phyloP scores from a whole-genome alignment of 2,113 vertebrate species.

The Leucopsar rothschildi region DNA sequence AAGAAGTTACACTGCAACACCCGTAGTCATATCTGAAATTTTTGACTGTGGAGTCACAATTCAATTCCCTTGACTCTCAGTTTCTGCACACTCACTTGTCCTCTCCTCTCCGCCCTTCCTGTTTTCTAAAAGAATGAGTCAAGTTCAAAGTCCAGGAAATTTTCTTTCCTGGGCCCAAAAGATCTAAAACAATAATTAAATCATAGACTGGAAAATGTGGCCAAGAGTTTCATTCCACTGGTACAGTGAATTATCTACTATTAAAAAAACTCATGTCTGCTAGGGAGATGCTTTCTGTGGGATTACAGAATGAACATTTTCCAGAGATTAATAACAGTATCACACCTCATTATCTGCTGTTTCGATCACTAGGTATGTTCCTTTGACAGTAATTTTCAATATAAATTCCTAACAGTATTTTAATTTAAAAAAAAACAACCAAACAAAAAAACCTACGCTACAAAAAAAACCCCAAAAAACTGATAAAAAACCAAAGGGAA shows the following conservation, averaged over 20 bases:
- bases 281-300: background rate
- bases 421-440: background rate
- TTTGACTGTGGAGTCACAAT: background rate
- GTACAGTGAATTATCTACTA: background rate
- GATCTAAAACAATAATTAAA: background rate
- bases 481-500: fast-evolving
- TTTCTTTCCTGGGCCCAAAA: background rate
- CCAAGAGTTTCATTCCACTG: background rate
- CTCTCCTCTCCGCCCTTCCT: background rate
- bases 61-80: background rate
- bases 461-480: background rate
- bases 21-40: background rate
- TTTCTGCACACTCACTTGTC: background rate
- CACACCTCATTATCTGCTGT: background rate
- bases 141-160: background rate
- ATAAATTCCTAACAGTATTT: background rate
- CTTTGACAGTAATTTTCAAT: background rate
- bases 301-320: background rate
- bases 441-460: background rate
- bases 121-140: background rate
- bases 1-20: background rate
- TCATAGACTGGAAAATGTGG: background rate
- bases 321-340: background rate
- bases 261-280: background rate
- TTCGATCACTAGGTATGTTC: background rate